Evolutionary conservation across 2,888 invertebrate species (phyloP).

Genomic region (Stegana nigrithorax): DNA sequence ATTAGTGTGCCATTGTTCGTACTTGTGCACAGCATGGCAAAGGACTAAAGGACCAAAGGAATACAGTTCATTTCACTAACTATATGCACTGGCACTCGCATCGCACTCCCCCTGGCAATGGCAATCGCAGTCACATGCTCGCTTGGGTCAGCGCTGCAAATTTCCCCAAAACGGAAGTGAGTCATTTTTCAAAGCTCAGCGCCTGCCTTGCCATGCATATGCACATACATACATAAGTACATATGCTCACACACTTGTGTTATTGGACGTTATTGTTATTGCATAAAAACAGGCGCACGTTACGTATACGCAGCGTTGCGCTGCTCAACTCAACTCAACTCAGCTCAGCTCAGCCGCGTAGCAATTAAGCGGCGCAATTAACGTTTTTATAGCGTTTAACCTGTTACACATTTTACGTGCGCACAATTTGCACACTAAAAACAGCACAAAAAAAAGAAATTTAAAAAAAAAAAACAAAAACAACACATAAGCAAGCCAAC

Average conservation of each 20-base stretch:
- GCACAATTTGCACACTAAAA: neutral
- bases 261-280: constrained; percentile 58
- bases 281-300: constrained; percentile 49
- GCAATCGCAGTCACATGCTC: neutral
- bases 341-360: constrained; percentile 14
- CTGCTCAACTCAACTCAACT: too few relatives aligned
- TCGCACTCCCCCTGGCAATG: neutral
- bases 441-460: neutral
- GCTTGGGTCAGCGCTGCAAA: constrained; percentile 1
- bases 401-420: constrained; percentile 51
- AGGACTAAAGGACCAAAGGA: neutral
- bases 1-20: constrained; percentile 59
- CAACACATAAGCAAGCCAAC: neutral
- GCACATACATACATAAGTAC: too few relatives aligned
- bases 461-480: neutral
- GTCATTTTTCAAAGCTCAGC: constrained; percentile 13
- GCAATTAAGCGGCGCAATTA: constrained; percentile 63
- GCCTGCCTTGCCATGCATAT: too few relatives aligned
- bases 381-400: constrained; percentile 58
- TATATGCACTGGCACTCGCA: neutral
- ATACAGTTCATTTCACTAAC: constrained; percentile 4
- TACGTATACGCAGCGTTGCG: neutral
- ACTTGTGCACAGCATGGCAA: neutral
- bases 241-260: neutral
- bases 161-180: constrained; percentile 14